Conservation (phyloP, 2,113 vertebrate genomes). For the Zingel zingel region DNA sequence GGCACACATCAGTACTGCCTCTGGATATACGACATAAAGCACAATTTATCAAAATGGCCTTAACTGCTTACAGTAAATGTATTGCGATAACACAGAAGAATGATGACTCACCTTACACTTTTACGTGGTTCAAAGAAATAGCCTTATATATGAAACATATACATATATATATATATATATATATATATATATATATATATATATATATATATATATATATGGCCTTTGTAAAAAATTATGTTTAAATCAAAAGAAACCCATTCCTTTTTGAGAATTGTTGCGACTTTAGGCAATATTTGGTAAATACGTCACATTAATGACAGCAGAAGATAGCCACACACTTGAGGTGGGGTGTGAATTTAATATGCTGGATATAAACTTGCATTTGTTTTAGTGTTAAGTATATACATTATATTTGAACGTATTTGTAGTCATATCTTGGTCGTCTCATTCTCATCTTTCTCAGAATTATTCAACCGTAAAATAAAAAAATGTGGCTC, state of each 20-base stretch:
- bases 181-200: too few relatives aligned
- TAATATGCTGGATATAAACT: neutral
- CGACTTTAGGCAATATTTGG: neutral
- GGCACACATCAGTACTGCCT: neutral
- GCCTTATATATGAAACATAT: neutral
- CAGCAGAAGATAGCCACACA: neutral
- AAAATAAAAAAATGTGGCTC: neutral
- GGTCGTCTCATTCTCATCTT: too few relatives aligned
- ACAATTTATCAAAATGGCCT: neutral
- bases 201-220: neutral
- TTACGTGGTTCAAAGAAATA: neutral
- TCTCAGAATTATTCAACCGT: neutral
- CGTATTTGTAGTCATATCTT: neutral
- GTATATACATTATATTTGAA: neutral
- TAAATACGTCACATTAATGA: neutral
- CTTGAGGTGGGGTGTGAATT: neutral
- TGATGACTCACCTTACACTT: neutral
- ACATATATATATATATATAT: too few relatives aligned
- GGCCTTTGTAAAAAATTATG: neutral
- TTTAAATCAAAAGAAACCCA: neutral
- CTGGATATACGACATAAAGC: neutral
- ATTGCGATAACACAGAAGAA: neutral
- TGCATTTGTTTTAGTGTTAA: neutral
- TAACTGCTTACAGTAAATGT: neutral
- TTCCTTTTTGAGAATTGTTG: neutral